Evolutionary conservation across 2,888 invertebrate species (phyloP), one percentile per base, ranked within the genome.

Genomic region (Orthosia gracilis): DNA sequence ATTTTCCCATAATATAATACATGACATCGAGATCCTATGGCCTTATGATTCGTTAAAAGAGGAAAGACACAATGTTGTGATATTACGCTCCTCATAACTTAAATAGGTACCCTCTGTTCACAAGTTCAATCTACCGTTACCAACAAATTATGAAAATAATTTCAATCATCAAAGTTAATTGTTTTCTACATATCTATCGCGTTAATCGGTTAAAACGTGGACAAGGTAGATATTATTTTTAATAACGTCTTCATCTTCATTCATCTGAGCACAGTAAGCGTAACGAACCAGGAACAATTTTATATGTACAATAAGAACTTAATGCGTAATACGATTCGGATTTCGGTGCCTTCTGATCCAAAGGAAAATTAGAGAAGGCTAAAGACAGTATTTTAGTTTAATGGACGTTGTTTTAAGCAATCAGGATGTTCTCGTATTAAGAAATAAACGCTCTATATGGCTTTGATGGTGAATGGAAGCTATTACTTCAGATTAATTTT

Each of bases 171-270:
- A n/a, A 31, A 67, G 67, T 73, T 78, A 85, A 85, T 87, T 85
- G 65, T 85, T 82, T 85, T 87, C 73, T 59, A 74, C 72, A 59
- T 66, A 21, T 47, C 65, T 55, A 69, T 62, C 7, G 50, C 57
- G 26, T 76, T 74, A 63, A 78, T 71, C 57, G 58, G 62, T 76
- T 66, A 65, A 62, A 55, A 66, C 62, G 58, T 70, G 73, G 64
- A 57, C 54, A 65, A 54, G 76, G 74, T 85, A 82, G 79, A 88
- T 85, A 87, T 92, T 92, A 92, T 89, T 90, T 94, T 93, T 92
- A 92, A 93, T 94, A 91, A 91, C 87, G 82, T 87, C 89, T 92
- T 92, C 88, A 93, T 87, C 89, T 92, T 92, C 88, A 93, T 91
- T 93, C 91, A 91, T 87, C 82, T 76, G 83, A 73, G 82, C 80